Evolutionary conservation across 2,888 invertebrate species (phyloP), one percentile per base, ranked within the genome.

Genomic region (Molanna angustata): DNA sequence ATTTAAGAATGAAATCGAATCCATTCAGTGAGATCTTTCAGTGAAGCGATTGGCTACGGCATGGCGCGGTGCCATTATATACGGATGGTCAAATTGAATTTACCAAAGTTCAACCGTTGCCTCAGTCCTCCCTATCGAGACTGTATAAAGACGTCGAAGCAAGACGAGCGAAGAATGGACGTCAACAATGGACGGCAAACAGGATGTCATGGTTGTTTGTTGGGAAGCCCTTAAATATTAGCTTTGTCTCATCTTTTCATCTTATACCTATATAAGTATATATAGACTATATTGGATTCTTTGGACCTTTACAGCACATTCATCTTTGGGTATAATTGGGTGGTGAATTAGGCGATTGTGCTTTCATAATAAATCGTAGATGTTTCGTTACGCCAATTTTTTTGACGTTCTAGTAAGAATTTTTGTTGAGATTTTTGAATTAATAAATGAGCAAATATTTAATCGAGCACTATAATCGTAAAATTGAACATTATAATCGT

Each of bases 81-180:
- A 31, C n/a, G 22, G 49, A 39, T 49, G 54, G 58, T 54, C 37
- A 56, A 58, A 58, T 58, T 54, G 58, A 58, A 58, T 52, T 47
- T 49, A 52, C 50, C 39, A 27, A 41, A 51, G 40, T 46, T 17
- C 33, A 45, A 49, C 45, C 55, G 49, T 49, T 55, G 49, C 55
- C 54, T 43, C n/a, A n/a, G n/a, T n/a, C n/a, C 49, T 48, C 42
- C 27, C 50, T 54, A 57, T 55, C 49, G 33, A 21, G 31, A 14
- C 42, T 37, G 52, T 31, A 58, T 58, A 49, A 52, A 55, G 55
- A 58, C 45, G 54, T 55, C 55, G 55, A 50, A 58, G 27, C 43
- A 37, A 52, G 52, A 52, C 47, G 49, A 27, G 19, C 22, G 31
- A 7, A 46, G 52, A 55, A 55, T 58, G 42, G 49, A 32, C 14